These are phyloP conservation scores for Nebria ingens DNA, from an alignment of 1,140 invertebrate species.

Conservation along the genomic window DNA sequence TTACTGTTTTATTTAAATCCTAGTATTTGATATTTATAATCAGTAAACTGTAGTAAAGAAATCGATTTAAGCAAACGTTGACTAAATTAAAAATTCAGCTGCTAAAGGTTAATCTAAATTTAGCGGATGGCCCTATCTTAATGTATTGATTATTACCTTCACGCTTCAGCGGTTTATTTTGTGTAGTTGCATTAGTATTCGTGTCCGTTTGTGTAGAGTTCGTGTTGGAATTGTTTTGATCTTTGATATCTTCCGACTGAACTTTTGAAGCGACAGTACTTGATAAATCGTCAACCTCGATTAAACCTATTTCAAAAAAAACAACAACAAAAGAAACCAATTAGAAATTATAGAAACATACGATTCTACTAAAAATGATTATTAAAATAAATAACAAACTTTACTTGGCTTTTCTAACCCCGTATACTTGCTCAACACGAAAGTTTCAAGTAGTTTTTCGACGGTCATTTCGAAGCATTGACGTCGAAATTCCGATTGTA, in stretches of 20 bases:
- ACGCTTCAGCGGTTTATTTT: constrained; percentile 35
- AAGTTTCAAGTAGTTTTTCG: constrained; percentile 81
- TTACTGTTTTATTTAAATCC: no score
- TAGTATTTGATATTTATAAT: no score
- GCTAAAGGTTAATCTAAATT: no score
- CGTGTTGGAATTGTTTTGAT: neutral
- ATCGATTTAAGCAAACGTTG: no score
- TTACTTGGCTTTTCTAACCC: constrained; percentile 87
- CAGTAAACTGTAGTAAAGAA: no score
- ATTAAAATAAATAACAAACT: no score
- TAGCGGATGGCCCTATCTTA: constrained; percentile 36
- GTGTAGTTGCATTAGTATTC: neutral
- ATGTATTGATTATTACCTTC: constrained; percentile 40
- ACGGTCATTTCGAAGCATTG: constrained; percentile 86
- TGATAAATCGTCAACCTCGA: constrained; percentile 45
- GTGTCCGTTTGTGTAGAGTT: constrained; percentile 11
- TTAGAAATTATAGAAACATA: no score
- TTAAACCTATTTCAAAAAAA: constrained; percentile 31
- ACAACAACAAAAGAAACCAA: constrained; percentile 7
- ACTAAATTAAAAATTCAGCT: no score
- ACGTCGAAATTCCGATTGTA: constrained; percentile 81
- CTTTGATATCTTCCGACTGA: neutral
- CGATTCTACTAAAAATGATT: no score
- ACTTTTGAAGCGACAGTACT: constrained; percentile 22
- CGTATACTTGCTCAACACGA: constrained; percentile 82